Conservation (phyloP, 2,113 vertebrate species). For the Probosciger aterrimus region DNA sequence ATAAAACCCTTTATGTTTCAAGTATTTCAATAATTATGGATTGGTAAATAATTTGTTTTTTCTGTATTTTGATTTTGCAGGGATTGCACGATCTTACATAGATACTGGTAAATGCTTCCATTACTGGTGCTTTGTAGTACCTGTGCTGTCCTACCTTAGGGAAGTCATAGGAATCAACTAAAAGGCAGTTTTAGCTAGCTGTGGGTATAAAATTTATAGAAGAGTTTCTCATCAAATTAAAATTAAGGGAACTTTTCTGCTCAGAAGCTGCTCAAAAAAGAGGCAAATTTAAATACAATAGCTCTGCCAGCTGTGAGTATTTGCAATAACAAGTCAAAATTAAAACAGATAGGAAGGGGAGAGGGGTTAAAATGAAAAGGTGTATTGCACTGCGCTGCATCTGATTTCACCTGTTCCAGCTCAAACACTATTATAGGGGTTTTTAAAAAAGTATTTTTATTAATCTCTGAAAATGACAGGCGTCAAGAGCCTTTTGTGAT, state of each 20-base stretch:
- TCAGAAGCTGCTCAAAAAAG: constrained; percentile 74
- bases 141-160: neutral
- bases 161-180: neutral
- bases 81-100: neutral
- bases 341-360: constrained; percentile 70
- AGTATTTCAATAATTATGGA: neutral
- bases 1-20: neutral
- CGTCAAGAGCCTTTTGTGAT: constrained; percentile 72
- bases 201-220: neutral
- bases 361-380: constrained; percentile 65
- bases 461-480: constrained; percentile 75
- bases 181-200: neutral
- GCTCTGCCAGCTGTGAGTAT: constrained; percentile 70
- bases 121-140: neutral
- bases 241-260: constrained; percentile 75
- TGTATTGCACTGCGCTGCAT: constrained; percentile 68
- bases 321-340: constrained; percentile 78
- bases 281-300: constrained; percentile 80
- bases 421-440: neutral
- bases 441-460: constrained; percentile 46
- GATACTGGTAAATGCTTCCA: neutral
- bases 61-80: neutral
- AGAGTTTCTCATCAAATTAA: constrained; percentile 71
- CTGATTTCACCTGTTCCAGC: constrained; percentile 67
- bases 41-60: neutral